These are phyloP conservation scores for Cololabis saira DNA, from an alignment of 2,113 vertebrate genomes.

Conservation along the genomic window DNA sequence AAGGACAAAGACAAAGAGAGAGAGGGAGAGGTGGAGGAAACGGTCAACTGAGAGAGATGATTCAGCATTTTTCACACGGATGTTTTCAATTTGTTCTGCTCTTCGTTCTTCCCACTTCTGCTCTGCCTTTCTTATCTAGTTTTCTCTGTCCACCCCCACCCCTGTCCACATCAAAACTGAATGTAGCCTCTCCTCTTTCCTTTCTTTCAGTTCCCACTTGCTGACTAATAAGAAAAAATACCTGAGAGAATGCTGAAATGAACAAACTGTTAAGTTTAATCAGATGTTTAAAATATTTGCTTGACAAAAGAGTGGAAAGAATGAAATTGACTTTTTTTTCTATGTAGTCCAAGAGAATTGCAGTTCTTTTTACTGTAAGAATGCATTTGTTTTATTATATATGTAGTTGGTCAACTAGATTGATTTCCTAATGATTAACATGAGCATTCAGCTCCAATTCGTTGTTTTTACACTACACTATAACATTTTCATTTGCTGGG, in stretches of 20 bases:
- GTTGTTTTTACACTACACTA: constrained; percentile 70
- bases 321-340: constrained; percentile 49
- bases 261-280: constrained; percentile 67
- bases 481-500: constrained; percentile 61
- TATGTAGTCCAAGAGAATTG: constrained; percentile 62
- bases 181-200: constrained; percentile 43
- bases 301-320: constrained; percentile 64
- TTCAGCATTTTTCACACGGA: constrained; percentile 62
- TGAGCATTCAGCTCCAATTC: constrained; percentile 58
- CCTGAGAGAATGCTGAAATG: constrained; percentile 26
- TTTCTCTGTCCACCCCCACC: constrained; percentile 39
- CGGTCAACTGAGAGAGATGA: constrained; percentile 54
- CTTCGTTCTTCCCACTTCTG: constrained; percentile 51
- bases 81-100: constrained; percentile 69
- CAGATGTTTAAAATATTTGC: constrained; percentile 67
- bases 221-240: constrained; percentile 44
- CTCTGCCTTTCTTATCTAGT: constrained; percentile 59
- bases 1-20: constrained; percentile 44
- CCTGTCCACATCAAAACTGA: constrained; percentile 34
- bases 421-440: constrained; percentile 66
- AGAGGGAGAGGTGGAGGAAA: constrained; percentile 43
- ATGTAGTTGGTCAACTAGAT: constrained; percentile 68
- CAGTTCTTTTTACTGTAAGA: constrained; percentile 66
- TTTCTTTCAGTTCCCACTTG: constrained; percentile 13
- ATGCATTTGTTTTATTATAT: constrained; percentile 71